Evolutionary conservation across 2,797 vertebrate species (phyloP), one percentile per base, ranked within the genome.

Genomic region (Microtus agrestis): DNA sequence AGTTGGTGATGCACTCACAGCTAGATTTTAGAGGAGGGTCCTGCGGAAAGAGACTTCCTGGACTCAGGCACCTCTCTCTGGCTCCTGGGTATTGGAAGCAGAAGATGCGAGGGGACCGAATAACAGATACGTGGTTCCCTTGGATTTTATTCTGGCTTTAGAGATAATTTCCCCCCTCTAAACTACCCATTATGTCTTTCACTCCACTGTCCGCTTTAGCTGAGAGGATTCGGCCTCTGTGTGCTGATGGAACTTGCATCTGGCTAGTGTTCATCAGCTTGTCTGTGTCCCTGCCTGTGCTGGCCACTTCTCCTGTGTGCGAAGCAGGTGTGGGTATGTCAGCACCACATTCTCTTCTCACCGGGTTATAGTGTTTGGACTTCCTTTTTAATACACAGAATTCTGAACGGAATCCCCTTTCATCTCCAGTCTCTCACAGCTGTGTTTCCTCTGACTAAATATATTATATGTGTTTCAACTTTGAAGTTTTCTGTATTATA

Each of bases 261-360:
- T 13, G 14, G 2, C 12, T 13, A 19, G 29, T 31, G 12, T 59
- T 31, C 9, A 3, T 63, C 59, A 11, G 37, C 51, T 54, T 19
- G 77, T 27, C 51, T 1, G 21, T 34, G 19, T 61, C 5, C 67
- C 59, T n/a, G 1, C 0, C 67, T 56, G 40, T 79, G 87, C 56
- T 34, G 46, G 19, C 21, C 13, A 27, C 48, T 56, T 59, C 29
- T 74, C 40, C 40, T 2, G 27, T 13, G 1, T 23, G 79, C 5
- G 43, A 34, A 29, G n/a, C 27, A n/a, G 54, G 14, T 0, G 25
- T 5, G 1, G 12, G 11, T 9, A 10, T 5, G 4, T 14, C 23
- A 2, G 3, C 48, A 2, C 37, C 37, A 54, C 11, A 4, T 31
- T 40, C 71, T 79, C 37, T 91, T 46, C 73, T 25, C 13, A 34